phyloP scores from a whole-genome alignment of 2,888 invertebrate species.

The Margaritifera margaritifera region DNA sequence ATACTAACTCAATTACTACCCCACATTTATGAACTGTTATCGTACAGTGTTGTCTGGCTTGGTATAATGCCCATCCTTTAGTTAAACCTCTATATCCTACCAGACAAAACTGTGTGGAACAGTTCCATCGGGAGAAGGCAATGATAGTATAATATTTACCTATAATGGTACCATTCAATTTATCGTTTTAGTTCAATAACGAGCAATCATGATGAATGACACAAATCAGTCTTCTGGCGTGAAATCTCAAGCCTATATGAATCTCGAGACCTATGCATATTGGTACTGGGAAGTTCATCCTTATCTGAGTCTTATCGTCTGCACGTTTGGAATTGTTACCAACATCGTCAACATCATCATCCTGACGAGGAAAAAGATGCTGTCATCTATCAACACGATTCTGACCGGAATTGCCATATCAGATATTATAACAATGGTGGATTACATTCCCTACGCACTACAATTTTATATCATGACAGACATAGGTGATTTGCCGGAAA shows the following conservation, averaged over 20 bases:
- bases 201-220: no score
- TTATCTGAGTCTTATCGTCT: constrained; percentile 87
- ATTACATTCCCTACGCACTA: constrained; percentile 91
- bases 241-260: constrained; percentile 15
- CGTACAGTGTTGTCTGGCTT: no score
- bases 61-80: no score
- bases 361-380: constrained; percentile 87
- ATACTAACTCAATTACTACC: no score
- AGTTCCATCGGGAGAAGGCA: no score
- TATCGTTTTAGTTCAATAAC: no score
- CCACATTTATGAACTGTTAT: no score
- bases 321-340: constrained; percentile 90
- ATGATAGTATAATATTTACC: no score
- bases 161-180: no score
- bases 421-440: constrained; percentile 88
- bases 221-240: no score
- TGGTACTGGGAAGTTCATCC: constrained; percentile 80
- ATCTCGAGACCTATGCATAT: constrained; percentile 37
- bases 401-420: constrained; percentile 89
- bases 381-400: constrained; percentile 90
- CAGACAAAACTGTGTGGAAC: no score
- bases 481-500: constrained; percentile 37
- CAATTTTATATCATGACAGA: constrained; percentile 74
- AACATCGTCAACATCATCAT: constrained; percentile 93
- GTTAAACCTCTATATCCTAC: no score